phyloP scores from a whole-genome alignment of 2,888 invertebrate species.

The Himalopsyche japonica region DNA sequence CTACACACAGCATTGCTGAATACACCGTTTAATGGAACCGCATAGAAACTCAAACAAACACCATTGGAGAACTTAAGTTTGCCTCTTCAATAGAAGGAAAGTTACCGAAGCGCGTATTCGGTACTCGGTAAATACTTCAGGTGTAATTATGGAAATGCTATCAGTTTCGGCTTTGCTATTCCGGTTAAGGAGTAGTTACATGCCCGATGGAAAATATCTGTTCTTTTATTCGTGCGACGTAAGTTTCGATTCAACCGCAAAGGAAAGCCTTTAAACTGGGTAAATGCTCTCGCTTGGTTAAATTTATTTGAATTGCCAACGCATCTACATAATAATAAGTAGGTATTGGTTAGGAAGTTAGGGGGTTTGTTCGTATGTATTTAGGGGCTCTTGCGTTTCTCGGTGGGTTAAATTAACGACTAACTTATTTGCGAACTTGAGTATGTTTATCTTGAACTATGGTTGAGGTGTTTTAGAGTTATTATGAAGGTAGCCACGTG shows the following conservation, averaged over 20 bases:
- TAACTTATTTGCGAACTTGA: neutral
- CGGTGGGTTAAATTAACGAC: neutral
- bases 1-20: slow-evolving; percentile 4
- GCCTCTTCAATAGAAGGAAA: slow-evolving; percentile 29
- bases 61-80: slow-evolving; percentile 24
- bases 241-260: neutral
- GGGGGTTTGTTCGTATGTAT: neutral
- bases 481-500: neutral
- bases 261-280: neutral
- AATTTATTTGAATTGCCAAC: neutral
- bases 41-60: slow-evolving; percentile 30
- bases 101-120: slow-evolving; percentile 31
- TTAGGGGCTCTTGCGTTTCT: neutral
- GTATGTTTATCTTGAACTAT: neutral
- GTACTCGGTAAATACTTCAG: slow-evolving; percentile 28
- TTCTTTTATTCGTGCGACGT: neutral
- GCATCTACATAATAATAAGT: neutral
- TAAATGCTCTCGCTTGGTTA: neutral
- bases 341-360: neutral
- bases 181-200: neutral
- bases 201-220: neutral
- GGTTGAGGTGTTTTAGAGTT: neutral
- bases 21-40: slow-evolving; percentile 22
- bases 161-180: slow-evolving; percentile 19
- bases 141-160: slow-evolving; percentile 31